These are phyloP conservation scores for Megaptera novaeangliae DNA, from an alignment of 2,113 vertebrate species.

Conservation along the genomic window DNA sequence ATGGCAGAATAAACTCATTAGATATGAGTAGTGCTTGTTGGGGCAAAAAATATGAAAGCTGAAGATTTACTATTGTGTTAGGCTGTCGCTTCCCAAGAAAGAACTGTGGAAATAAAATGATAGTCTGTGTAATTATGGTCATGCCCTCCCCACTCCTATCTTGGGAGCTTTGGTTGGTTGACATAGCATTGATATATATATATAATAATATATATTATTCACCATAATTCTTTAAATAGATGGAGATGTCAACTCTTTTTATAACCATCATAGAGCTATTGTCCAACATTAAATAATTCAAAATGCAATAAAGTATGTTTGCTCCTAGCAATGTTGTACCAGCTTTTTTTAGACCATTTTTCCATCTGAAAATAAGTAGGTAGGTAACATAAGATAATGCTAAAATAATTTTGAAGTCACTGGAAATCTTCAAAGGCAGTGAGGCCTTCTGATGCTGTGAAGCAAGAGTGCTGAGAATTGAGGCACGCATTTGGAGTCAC, in stretches of 20 bases:
- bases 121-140: not conserved
- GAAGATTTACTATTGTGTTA: no score
- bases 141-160: no score
- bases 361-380: not conserved
- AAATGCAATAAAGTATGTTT: not conserved
- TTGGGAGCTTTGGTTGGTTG: not conserved
- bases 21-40: not conserved
- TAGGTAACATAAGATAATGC: not conserved
- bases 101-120: not conserved
- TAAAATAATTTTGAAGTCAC: not conserved
- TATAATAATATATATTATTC: not conserved
- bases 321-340: not conserved
- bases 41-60: not conserved
- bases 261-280: not conserved
- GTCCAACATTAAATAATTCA: not conserved
- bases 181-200: not conserved
- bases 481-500: not conserved
- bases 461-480: not conserved
- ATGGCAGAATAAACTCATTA: not conserved
- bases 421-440: not conserved
- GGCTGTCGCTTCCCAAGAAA: not conserved
- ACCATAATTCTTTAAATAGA: not conserved
- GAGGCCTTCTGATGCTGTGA: not conserved
- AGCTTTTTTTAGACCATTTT: not conserved
- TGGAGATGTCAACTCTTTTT: not conserved